A percentile compares a stretch with the other conserved stretches of the same genome.
Evolutionary conservation across 2,797 vertebrate genomes (phyloP).

Genomic region (Botia almorhae): DNA sequence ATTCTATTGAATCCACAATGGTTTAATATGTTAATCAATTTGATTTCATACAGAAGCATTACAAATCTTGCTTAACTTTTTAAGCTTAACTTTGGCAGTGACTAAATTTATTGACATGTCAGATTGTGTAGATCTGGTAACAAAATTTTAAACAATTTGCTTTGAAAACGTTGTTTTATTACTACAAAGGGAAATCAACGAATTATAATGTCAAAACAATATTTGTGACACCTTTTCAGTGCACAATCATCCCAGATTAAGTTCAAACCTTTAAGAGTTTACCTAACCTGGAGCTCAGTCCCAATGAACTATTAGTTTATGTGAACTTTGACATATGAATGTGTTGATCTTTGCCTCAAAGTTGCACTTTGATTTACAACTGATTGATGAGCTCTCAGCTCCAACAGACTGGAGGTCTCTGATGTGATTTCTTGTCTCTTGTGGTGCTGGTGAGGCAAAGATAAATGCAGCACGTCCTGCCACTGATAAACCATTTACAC

Average conservation of each 20-base stretch:
- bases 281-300: constrained; percentile 16
- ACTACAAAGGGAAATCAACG: not conserved
- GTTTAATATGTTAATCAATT: too few species aligned
- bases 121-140: too few species aligned
- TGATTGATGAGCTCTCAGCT: constrained; percentile 37
- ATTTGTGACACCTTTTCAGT: not conserved
- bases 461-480: not conserved
- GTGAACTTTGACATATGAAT: constrained; percentile 58
- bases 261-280: not conserved
- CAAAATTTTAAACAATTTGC: too few species aligned
- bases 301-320: constrained; percentile 46
- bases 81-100: too few species aligned
- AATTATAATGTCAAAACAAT: not conserved
- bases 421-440: constrained; percentile 26
- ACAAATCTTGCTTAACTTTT: too few species aligned
- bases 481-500: not conserved
- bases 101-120: too few species aligned
- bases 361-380: constrained; percentile 54
- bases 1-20: too few species aligned
- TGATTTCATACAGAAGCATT: too few species aligned
- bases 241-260: not conserved
- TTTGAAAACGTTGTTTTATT: not conserved
- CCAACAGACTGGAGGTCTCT: constrained; percentile 13
- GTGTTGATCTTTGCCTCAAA: constrained; percentile 54
- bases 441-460: not conserved